Base-by-base conservation (phyloP, 2,113 vertebrate genomes). In the Perca schrenkii region DNA sequence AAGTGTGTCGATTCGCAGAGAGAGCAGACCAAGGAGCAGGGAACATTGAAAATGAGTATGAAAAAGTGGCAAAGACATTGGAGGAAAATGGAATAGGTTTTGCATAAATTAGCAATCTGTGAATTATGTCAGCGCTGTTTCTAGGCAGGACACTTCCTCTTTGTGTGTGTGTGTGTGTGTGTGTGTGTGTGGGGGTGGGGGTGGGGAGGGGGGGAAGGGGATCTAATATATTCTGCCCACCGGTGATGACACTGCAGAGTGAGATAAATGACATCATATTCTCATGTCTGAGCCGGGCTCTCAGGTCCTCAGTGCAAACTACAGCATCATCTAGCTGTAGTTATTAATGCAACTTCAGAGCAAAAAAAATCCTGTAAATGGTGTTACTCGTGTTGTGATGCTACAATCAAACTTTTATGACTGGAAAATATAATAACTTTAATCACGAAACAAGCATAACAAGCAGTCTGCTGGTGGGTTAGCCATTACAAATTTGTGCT, bases 231-330 rank as follows among this genome's bases (percentile, higher is more conserved):
- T 47, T 69, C 49, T 78, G 84, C 65, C 66, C 82, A 74, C 46
- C 13, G 19, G 68, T 89, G 85, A 88, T 69, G 84, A 80, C 54
- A 62, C 83, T 71, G 84, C 77, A 67, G 76, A 85, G 76, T 71
- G 73, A 90, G 89, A 93, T 88, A 78, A 89, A 93, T 74, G 58
- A 87, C 85, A 74, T 93, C 75, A 65, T 80, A 69, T 75, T 67
- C 72, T 79, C 2, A 11, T 3, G 63, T 62, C 60, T 57, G 61
- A 76, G 58, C 56, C 1, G 0, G 50, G 34, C 46, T 54, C 77
- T 74, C 72, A 79, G 63, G 84, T 67, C 76, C 79, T 77, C 60
- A 10, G 21, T 21, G 63, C 61, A 62, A 90, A 85, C 79, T 31
- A 68, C 69, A 68, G 77, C 60, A 56, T 76, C 80, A 85, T 72